Evolutionary conservation across 1,140 invertebrate species (phyloP), one percentile per base, ranked within the genome.

Genomic region (Apis laboriosa): DNA sequence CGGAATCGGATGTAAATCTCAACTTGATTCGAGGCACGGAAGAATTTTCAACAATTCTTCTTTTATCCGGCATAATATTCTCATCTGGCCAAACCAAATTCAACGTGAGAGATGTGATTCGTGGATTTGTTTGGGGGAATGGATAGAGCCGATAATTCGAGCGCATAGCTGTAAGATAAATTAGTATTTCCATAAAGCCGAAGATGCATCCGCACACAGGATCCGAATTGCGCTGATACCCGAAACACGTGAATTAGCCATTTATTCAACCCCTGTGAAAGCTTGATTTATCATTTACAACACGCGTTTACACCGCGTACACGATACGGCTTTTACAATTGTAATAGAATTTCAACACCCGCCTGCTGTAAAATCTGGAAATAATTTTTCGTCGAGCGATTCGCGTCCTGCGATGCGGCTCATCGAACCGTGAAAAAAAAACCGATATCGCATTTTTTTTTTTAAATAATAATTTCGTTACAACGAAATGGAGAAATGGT

Each of bases 161-260:
- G 28, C 28, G 34, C 34, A 34, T 24, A 19, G 56, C 34, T 19
- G 21, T 5, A 74, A 49, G 78, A 78, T 68, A 70, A 70, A 78
- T 78, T 12, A 51, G 55, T 60, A n/a, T 51, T 24, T 64, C 24
- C 66, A 24, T 49, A 55, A 43, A 73, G 21, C 21, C 49, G 13
- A 63, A 79, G 19, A 9, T 72, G 49, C 19, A 58, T 34, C 34
- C 3, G 34, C 34, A 66, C n/a, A 66, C 56, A 21, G 17, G 11
- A 58, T 7, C 53, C 34, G 28, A 21, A 34, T 19, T 17, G 9
- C 7, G 21, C 5, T 21, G 17, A 80, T 66, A 51, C 9, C n/a
- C 49, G 9, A 53, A n/a, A 17, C 74, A 70, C 49, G 21, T 56
- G 70, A 80, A 74, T 80, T 80, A 64, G 28, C 71, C 19, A 55